Percentiles rank a stretch among this genome's conserved stretches.
Conservation (phyloP, 2,797 vertebrate genomes). For the Pagetopsis macropterus region DNA sequence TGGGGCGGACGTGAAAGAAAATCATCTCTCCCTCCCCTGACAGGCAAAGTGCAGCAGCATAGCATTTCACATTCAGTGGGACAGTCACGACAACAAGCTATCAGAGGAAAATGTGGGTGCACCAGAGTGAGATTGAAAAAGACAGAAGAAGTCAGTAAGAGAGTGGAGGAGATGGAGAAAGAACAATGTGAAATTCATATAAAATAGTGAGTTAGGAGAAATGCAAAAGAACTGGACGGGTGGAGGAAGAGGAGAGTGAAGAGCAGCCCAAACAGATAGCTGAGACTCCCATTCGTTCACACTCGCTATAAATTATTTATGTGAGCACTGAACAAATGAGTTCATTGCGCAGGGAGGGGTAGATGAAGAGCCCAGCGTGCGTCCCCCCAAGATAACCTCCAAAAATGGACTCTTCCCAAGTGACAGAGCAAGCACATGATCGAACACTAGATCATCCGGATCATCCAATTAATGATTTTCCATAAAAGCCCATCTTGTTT, state of each 20-base stretch:
- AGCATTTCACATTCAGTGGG: constrained; percentile 33
- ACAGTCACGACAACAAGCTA: constrained; percentile 27
- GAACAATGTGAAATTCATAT: constrained; percentile 41
- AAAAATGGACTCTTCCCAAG: constrained; percentile 50
- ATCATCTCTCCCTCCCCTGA: constrained; percentile 21
- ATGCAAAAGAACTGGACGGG: constrained; percentile 34
- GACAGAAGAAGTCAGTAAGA: constrained; percentile 29
- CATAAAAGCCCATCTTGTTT: too few relatives aligned
- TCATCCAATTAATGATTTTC: not conserved
- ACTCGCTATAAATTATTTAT: constrained; percentile 74
- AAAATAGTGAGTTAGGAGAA: constrained; percentile 28
- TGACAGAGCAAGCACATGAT: constrained; percentile 26
- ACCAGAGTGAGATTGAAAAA: constrained; percentile 33
- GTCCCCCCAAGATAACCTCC: constrained; percentile 64
- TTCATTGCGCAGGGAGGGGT: constrained; percentile 60
- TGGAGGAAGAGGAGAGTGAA: constrained; percentile 38
- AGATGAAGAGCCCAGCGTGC: constrained; percentile 44
- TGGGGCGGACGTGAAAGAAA: constrained; percentile 30
- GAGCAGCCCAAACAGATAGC: constrained; percentile 55
- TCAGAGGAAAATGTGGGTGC: constrained; percentile 24
- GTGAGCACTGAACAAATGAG: constrained; percentile 65
- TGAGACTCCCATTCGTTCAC: constrained; percentile 56
- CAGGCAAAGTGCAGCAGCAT: constrained; percentile 29
- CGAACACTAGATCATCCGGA: not conserved
- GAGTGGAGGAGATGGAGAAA: constrained; percentile 25